Base-by-base conservation (phyloP, 2,797 vertebrate genomes). In the Mycteria americana region DNA sequence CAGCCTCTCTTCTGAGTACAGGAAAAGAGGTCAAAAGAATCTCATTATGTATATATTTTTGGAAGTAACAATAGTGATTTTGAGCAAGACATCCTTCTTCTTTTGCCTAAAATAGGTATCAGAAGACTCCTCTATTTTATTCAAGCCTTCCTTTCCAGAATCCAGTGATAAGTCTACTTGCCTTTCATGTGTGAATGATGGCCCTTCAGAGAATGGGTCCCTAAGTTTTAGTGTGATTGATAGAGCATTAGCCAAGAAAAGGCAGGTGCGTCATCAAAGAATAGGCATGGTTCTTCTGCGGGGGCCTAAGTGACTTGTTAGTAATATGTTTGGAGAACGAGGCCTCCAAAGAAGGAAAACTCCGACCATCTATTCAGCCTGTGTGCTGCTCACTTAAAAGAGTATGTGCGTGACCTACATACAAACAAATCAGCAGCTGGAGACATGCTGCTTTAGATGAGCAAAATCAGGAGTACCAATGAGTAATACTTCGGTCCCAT, bases 361-460 rank as follows among this genome's bases (percentile, higher is more conserved):
- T 65, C 11, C 1, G 2, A n/a, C 24, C 18, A 5, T 70, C 45
- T 41, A 1, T 53, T 14, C 37, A 33, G 24, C 43, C 11, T 41
- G 30, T 12, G 15, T 7, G 18, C 35, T 17, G 35, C 68, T 65
- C 18, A 4, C 37, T 51, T 30, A 8, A 25, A 46, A 37, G 30
- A 35, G 53, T 16, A 11, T 28, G 15, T 37, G 11, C 1, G 1
- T 35, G 48, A 31, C 53, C 35, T 27, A 3, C 6, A 1, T 41
- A 31, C 3, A 16, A 35, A 43, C 1, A 2, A 54, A 35, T 41
- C 30, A 7, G 48, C 60, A 56, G 24, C 18, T n/a, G 37, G 22
- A 77, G 59, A 33, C 17, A 21, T 13, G 12, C 18, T 54, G 60
- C 39, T 83, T 82, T 35, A 48, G 53, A 17, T 30, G 6, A 27